These are phyloP conservation scores for Cyclargus thomasi DNA, from an alignment of 1,140 invertebrate genomes.

Conservation along the genomic window DNA sequence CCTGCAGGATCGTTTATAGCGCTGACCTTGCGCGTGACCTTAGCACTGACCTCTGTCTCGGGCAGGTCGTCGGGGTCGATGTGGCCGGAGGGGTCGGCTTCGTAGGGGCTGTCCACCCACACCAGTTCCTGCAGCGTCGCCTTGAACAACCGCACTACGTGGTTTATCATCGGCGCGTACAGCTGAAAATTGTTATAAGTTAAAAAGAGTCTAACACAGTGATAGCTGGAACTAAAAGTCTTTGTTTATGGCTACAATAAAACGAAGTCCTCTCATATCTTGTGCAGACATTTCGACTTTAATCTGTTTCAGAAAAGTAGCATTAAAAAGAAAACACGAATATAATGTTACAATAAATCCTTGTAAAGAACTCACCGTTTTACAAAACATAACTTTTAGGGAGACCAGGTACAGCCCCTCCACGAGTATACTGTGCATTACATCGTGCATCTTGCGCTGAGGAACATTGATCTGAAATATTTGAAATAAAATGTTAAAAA, in stretches of 20 bases:
- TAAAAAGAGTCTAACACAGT: no score
- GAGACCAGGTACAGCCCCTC: slow-evolving; percentile 43
- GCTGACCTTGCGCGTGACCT: no score
- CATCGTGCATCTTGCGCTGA: slow-evolving; percentile 37
- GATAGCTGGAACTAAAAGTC: no score
- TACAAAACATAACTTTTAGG: slow-evolving; percentile 59
- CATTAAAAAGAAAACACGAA: no score
- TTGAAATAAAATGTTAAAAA: no score
- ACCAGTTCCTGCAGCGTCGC: slow-evolving; percentile 44
- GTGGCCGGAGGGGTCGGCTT: slow-evolving; percentile 28
- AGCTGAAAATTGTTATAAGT: slow-evolving; percentile 33
- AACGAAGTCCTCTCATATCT: no score
- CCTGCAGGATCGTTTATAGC: no score
- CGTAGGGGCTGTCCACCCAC: slow-evolving; percentile 47
- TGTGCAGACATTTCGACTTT: no score
- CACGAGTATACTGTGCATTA: slow-evolving; percentile 48
- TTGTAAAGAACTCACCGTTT: slow-evolving; percentile 44
- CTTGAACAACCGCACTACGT: slow-evolving; percentile 40
- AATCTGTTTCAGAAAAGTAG: no score
- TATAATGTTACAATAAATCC: no score
- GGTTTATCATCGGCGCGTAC: slow-evolving; percentile 37
- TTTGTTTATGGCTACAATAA: no score
- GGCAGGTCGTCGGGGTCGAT: slow-evolving; percentile 27
- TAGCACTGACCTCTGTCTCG: slow-evolving; percentile 19
- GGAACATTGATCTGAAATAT: slow-evolving; percentile 45